Evolutionary conservation across 2,113 vertebrate genomes (phyloP), one percentile per base, ranked within the genome.

Genomic region (Tauraco erythrolophus): DNA sequence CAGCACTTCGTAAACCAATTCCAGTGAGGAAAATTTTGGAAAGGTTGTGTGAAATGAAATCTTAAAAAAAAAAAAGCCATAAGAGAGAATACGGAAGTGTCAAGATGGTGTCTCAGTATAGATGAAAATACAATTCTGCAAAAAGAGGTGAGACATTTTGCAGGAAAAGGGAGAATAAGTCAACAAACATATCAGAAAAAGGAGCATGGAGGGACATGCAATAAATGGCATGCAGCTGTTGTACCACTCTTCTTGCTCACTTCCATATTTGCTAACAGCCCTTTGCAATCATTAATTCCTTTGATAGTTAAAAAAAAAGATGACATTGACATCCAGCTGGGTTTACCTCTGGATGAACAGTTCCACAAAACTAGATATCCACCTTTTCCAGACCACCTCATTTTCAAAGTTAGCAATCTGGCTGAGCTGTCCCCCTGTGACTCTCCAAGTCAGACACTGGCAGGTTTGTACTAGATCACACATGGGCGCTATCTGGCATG

Each of bases 401-500:
- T 35, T 41, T 50, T 45, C 30, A 16, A 27, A 31, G 9, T 53
- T 7, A 39, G 10, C 41, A 33, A 9, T 16, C 51, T 39, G 69
- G 19, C 11, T 48, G 30, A 7, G 1, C 14, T 70, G 37, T 11
- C 64, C 56, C n/a, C 21, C n/a, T 58, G 6, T 35, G 23, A 43
- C 14, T 39, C 17, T 13, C 21, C 28, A 64, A 33, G 56, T 66
- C 66, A 68, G 37, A 22, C 2, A 1, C 11, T 60, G 50, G 10
- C 1, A 14, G 11, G 19, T 35, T 74, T 45, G 14, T 24, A 33
- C 11, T 31, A 19, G 9, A 57, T 45, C 56, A 54, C 56, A 39
- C 28, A 30, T 57, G 28, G 27, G 10, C 2, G 14, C 11, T 8
- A 14, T 3, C 10, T 81, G 30, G 18, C 18, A 37, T 0, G 0